Evolutionary conservation across 2,113 vertebrate species (phyloP).

Genomic region (Cisticola juncidis): DNA sequence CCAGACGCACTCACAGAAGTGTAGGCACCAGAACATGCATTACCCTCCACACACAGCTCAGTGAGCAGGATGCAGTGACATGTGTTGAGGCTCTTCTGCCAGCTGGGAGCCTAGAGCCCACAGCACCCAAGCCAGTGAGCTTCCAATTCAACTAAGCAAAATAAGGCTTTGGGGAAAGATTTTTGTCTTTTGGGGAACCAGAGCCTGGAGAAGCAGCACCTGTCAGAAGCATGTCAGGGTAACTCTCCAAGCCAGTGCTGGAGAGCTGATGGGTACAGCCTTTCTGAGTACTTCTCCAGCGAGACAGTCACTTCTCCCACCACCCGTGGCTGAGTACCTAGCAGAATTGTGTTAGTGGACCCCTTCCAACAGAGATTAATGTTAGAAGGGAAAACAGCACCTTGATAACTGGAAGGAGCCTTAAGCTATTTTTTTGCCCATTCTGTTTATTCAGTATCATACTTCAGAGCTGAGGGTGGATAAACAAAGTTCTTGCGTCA

Average conservation of each 20-base stretch:
- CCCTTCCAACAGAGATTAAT: not conserved
- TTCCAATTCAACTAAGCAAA: not conserved
- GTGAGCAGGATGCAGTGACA: not conserved
- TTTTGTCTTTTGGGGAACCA: not conserved
- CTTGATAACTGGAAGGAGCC: not conserved
- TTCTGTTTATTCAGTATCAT: not conserved
- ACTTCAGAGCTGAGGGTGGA: not conserved
- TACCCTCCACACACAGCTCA: not conserved
- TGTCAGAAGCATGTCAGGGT: not conserved
- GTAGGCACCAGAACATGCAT: rapidly evolving
- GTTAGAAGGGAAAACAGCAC: not conserved
- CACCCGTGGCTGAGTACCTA: not conserved
- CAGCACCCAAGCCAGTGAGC: not conserved
- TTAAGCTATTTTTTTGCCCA: not conserved
- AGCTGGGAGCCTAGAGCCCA: not conserved
- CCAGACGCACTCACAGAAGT: rapidly evolving
- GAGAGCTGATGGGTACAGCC: not conserved
- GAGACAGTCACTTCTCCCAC: not conserved
- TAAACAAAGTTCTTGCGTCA: not conserved
- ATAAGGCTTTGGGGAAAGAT: not conserved
- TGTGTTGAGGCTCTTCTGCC: not conserved
- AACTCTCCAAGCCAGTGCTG: not conserved
- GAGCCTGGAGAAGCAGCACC: not conserved
- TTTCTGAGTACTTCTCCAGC: not conserved
- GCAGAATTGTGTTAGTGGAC: not conserved